These are phyloP conservation scores for Larimichthys crocea DNA, from an alignment of 2,113 vertebrate genomes.

Conservation along the genomic window DNA sequence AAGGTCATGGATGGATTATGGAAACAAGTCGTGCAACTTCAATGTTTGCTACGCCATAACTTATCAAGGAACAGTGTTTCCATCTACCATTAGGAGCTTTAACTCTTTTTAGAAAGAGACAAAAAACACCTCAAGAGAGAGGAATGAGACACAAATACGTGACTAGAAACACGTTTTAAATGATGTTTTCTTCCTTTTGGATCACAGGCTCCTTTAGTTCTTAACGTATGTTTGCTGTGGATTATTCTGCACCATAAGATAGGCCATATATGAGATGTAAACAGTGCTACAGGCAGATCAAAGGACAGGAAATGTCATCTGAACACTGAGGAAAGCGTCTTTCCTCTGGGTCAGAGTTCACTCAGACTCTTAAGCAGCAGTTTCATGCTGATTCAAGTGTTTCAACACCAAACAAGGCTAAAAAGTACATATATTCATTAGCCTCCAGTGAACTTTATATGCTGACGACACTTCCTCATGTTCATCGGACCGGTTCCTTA, in stretches of 20 bases:
- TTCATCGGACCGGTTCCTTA: slow-evolving; percentile 2
- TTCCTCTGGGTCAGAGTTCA: neutral
- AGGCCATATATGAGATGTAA: neutral
- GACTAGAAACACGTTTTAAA: too few species aligned
- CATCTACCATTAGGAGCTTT: too few species aligned
- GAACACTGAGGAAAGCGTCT: neutral
- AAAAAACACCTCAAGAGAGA: too few species aligned
- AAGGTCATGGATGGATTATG: too few species aligned
- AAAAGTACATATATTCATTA: slow-evolving; percentile 2
- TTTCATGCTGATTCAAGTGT: neutral
- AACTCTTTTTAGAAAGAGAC: too few species aligned
- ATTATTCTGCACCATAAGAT: neutral
- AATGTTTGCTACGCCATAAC: too few species aligned
- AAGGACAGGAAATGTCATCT: neutral
- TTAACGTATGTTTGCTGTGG: too few species aligned
- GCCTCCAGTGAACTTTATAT: neutral
- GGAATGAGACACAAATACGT: too few species aligned
- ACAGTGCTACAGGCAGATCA: neutral
- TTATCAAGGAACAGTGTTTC: too few species aligned
- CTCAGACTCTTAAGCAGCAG: neutral
- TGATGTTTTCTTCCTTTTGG: too few species aligned
- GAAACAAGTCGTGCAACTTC: too few species aligned
- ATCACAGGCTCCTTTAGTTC: too few species aligned
- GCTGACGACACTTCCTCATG: neutral
- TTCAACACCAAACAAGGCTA: neutral